Evolutionary conservation across 2,888 invertebrate genomes (phyloP), one percentile per base, ranked within the genome.

Genomic region (Flexamia atlantica): DNA sequence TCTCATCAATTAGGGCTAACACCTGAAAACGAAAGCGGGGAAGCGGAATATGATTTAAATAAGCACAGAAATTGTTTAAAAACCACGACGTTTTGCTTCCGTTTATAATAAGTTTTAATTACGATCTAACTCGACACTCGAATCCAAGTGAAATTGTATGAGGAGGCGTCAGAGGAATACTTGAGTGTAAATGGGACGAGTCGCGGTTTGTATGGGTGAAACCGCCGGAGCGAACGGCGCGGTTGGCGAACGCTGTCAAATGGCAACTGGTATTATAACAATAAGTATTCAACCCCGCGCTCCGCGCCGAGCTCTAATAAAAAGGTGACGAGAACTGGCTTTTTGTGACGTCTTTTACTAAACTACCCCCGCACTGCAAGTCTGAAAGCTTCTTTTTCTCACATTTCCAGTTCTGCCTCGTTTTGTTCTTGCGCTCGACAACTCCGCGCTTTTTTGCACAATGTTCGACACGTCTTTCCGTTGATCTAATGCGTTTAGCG

Each of bases 401-500:
- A 68, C 64, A 81, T 81, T 81, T 64, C 64, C 68, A 81, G 81
- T 68, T 68, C 40, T 40, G 72, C n/a, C 42, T 36, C 25, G 76
- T 76, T 76, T 76, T 76, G 76, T 76, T 76, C 50, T 46, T 76
- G 76, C 40, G 28, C 76, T 76, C 76, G 40, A n/a, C 76, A n/a
- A 50, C 28, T n/a, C 46, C 76, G 76, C 76, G 76, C 76, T 76
- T 76, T 76, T n/a, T 76, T 28, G 46, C 68, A 50, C 68, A 57
- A 68, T 68, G 64, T 81, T 81, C 81, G 64, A 81, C 81, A 81
- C 81, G 81, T 81, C 81, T 81, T 81, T 81, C 81, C 81, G 46
- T 42, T 76, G 23, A 76, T 76, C 46, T 76, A 76, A 76, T 76
- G 76, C 76, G 76, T 81, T 81, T 81, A 81, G 50, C 81, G 81